Evolutionary conservation across 2,797 vertebrate species (phyloP), one percentile per base, ranked within the genome.

Genomic region (Halcyon leucocephala): DNA sequence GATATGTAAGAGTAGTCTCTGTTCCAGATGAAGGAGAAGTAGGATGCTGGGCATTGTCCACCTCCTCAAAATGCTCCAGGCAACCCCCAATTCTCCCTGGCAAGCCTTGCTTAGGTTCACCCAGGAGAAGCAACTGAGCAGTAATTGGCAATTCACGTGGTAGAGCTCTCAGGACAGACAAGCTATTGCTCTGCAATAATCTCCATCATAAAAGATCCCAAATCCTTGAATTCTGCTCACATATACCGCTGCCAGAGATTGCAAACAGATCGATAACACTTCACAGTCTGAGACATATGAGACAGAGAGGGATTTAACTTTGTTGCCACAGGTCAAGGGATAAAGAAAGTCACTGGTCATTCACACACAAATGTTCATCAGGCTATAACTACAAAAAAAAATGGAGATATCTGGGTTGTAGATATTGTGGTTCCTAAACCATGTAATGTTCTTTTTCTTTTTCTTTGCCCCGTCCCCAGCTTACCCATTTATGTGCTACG

Each of bases 401-500:
- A 73, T 4, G 8, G 35, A 89, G 48, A 44, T 54, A 41, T 58
- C n/a, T 44, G 28, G 31, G 7, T 25, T 4, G 46, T n/a, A 62
- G 17, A 9, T 37, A 35, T 33, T 44, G 17, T 49, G 49, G 4
- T 22, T 77, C 70, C 42, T 49, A 95, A 88, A 46, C 73, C 31
- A 14, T 31, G 6, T 41, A 69, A 90, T 26, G 10, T 49, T 28
- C 20, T 81, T 37, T 42, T 39, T 20, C 12, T 18, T 19, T 14
- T 44, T 9, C 14, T 28, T 25, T 51, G 13, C 14, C 26, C 14
- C 9, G 14, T 51, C 49, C 49, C 26, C 26, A 51, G 96, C 18
- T 77, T 93, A 91, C 28, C 69, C 96, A 1, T 51, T 97, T 54
- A 61, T 81, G 37, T 97, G 97, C 90, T 96, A 97, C 6, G 37